These are phyloP conservation scores for Pseudobourletiella spinata DNA, from an alignment of 1,140 invertebrate genomes.

Conservation along the genomic window DNA sequence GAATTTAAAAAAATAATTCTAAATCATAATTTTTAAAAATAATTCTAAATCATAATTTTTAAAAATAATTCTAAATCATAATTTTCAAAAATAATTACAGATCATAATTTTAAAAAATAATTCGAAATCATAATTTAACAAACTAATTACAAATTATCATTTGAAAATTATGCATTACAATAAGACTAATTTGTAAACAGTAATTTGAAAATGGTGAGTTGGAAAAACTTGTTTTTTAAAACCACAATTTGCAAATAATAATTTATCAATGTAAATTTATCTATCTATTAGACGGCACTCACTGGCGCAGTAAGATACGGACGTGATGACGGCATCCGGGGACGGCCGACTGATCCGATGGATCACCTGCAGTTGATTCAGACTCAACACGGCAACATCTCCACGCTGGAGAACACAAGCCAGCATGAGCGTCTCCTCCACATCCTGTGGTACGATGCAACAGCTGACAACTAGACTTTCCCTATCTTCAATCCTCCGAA, in stretches of 20 bases:
- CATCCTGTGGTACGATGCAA: slow-evolving; percentile 22
- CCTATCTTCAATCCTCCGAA: slow-evolving; percentile 16
- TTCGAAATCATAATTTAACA: too few species aligned
- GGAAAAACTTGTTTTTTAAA: not conserved
- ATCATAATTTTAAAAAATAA: too few species aligned
- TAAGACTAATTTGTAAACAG: too few species aligned
- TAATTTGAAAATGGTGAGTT: too few species aligned
- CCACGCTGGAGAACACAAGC: slow-evolving; percentile 22
- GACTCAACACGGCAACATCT: slow-evolving; percentile 16
- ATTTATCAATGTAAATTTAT: slow-evolving; percentile 6
- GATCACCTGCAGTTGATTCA: slow-evolving; percentile 37
- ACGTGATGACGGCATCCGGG: slow-evolving; percentile 20
- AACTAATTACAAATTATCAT: too few species aligned
- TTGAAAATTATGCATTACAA: too few species aligned
- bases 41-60: too few species aligned
- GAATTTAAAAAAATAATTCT: too few species aligned
- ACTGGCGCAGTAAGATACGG: slow-evolving; percentile 33
- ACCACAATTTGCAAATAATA: slow-evolving; percentile 13
- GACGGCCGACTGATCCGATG: slow-evolving; percentile 44
- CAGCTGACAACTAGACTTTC: slow-evolving; percentile 10
- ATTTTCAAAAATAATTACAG: too few species aligned
- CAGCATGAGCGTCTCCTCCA: slow-evolving; percentile 1
- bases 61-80: too few species aligned
- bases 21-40: too few species aligned
- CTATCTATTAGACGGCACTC: slow-evolving; percentile 16